Percentiles rank a stretch among this genome's conserved stretches.
phyloP scores from a whole-genome alignment of 1,140 invertebrate genomes.

The Maniola jurtina region DNA sequence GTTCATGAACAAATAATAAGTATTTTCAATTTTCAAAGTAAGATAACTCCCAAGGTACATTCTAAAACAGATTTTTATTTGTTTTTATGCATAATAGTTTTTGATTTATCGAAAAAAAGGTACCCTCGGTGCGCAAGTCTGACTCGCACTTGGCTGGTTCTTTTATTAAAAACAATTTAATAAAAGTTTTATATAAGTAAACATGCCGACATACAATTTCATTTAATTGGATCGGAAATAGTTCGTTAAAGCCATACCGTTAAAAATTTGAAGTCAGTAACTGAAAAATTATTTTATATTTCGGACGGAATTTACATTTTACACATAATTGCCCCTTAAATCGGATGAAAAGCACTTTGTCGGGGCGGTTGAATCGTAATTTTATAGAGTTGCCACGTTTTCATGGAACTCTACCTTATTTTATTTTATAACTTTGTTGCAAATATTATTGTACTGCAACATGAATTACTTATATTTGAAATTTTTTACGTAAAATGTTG shows the following conservation, averaged over 20 bases:
- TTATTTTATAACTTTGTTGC: neutral
- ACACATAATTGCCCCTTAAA: slow-evolving; percentile 7
- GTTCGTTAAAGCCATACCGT: neutral
- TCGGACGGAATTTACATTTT: slow-evolving; percentile 5
- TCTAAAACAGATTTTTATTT: no score
- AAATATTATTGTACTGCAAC: neutral
- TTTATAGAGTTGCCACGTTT: neutral
- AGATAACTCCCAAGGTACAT: no score
- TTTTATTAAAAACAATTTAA: no score
- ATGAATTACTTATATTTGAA: no score
- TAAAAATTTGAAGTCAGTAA: neutral
- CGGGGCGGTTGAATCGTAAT: slow-evolving; percentile 3
- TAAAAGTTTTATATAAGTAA: no score
- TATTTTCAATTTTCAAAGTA: no score
- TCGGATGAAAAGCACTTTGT: slow-evolving; percentile 5
- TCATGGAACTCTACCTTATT: neutral
- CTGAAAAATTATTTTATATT: slow-evolving; percentile 9
- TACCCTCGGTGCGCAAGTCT: no score
- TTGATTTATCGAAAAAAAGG: no score
- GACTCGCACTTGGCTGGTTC: no score
- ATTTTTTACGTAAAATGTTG: no score
- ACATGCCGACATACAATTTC: neutral
- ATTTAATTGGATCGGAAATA: neutral
- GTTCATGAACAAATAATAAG: no score
- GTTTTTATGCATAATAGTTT: no score